Percentiles rank a stretch among this genome's conserved stretches.
Conservation (phyloP, 2,888 invertebrate genomes). For the Xylophagus ater region DNA sequence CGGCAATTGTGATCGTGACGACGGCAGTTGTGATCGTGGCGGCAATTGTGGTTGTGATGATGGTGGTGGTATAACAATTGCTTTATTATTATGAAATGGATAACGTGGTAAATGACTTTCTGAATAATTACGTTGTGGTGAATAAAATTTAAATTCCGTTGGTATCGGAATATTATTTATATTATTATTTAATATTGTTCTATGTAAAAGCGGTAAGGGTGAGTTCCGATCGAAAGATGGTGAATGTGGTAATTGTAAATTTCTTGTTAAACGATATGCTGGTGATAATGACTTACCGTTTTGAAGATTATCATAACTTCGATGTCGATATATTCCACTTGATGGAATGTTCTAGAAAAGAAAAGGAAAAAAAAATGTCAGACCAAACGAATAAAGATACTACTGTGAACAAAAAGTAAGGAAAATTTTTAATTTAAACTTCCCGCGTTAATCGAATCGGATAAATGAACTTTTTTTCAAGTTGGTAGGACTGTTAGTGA, state of each 20-base stretch:
- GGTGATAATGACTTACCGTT: constrained; percentile 39
- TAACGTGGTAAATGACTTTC: constrained; percentile 31
- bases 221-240: constrained; percentile 38
- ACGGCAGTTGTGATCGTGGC: no score
- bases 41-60: no score
- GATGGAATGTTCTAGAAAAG: constrained; percentile 33
- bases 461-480: no score
- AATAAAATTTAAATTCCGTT: constrained; percentile 37
- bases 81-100: constrained; percentile 36
- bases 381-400: not conserved
- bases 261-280: constrained; percentile 32
- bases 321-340: constrained; percentile 35
- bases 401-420: no score
- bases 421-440: no score
- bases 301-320: constrained; percentile 40
- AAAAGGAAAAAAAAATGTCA: not conserved
- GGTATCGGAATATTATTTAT: constrained; percentile 29
- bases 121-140: constrained; percentile 31
- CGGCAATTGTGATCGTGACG: constrained; percentile 33
- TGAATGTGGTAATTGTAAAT: constrained; percentile 35
- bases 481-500: no score
- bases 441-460: no score
- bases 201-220: constrained; percentile 36
- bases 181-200: constrained; percentile 21
- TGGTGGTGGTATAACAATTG: constrained; percentile 34